These are phyloP conservation scores for Drosophila burlai DNA, from an alignment of 1,140 invertebrate species.

Conservation along the genomic window DNA sequence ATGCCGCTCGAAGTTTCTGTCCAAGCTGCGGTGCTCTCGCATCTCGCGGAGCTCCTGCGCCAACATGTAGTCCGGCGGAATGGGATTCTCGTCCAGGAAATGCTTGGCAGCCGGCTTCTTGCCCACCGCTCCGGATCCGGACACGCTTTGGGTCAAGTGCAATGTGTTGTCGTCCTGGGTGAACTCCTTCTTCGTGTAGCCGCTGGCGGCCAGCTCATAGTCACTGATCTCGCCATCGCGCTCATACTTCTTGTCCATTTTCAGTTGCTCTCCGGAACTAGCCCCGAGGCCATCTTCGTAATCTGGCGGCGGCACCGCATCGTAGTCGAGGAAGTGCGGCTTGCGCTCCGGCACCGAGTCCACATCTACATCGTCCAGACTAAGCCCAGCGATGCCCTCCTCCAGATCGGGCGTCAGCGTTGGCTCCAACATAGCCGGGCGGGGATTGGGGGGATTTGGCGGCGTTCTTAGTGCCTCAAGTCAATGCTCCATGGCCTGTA, in stretches of 20 bases:
- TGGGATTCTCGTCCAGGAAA: slow-evolving; percentile 84
- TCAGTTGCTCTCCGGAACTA: slow-evolving; percentile 69
- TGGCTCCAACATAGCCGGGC: slow-evolving; percentile 61
- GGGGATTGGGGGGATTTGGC: slow-evolving; percentile 11
- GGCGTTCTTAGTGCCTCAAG: slow-evolving; percentile 15
- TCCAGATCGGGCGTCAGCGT: slow-evolving; percentile 50
- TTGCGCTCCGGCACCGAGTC: slow-evolving; percentile 85
- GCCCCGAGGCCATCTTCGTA: slow-evolving; percentile 85
- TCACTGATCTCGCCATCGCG: slow-evolving; percentile 83
- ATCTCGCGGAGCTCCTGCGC: slow-evolving; percentile 73
- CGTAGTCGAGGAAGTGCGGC: slow-evolving; percentile 88
- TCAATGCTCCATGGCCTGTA: slow-evolving; percentile 67
- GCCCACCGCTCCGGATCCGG: slow-evolving; percentile 14
- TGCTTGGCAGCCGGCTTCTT: slow-evolving; percentile 71
- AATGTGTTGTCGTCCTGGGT: slow-evolving; percentile 83
- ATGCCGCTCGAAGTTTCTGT: slow-evolving; percentile 81
- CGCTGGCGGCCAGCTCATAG: slow-evolving; percentile 82
- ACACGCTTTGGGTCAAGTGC: slow-evolving; percentile 61
- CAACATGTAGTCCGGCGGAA: slow-evolving; percentile 83
- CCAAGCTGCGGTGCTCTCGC: slow-evolving; percentile 80
- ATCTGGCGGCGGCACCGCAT: slow-evolving; percentile 86
- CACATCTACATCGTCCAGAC: slow-evolving; percentile 63
- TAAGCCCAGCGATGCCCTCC: slow-evolving; percentile 43
- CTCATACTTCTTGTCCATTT: slow-evolving; percentile 84
- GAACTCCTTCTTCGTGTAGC: slow-evolving; percentile 83